These are phyloP conservation scores for Spodoptera exigua DNA, from an alignment of 2,888 invertebrate genomes.

Conservation along the genomic window DNA sequence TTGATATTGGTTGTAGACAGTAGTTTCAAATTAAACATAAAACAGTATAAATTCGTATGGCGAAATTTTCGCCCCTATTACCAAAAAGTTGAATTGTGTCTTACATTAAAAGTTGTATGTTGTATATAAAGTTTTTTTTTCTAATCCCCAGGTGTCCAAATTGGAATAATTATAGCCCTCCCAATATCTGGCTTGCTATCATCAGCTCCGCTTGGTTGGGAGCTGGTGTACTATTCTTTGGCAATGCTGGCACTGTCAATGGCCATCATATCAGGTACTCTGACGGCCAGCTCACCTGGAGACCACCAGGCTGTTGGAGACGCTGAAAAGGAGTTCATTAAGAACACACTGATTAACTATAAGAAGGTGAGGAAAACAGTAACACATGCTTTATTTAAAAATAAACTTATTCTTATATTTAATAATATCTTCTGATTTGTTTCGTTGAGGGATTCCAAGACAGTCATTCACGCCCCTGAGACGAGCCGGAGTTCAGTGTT, in stretches of 20 bases:
- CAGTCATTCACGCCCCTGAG: too few species aligned
- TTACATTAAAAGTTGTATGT: too few species aligned
- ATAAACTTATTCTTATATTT: too few species aligned
- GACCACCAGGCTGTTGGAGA: constrained; percentile 79
- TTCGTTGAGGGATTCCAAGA: too few species aligned
- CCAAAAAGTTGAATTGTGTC: too few species aligned
- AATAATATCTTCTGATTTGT: too few species aligned
- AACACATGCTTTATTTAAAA: too few species aligned
- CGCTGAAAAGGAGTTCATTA: constrained; percentile 77
- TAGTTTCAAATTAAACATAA: too few species aligned
- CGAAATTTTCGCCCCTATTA: too few species aligned
- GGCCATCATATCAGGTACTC: constrained; percentile 71
- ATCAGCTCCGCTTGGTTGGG: constrained; percentile 76
- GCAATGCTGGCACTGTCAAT: constrained; percentile 76
- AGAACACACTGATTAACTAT: constrained; percentile 67
- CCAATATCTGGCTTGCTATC: constrained; percentile 72
- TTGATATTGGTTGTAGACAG: too few species aligned
- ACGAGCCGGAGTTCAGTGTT: too few species aligned
- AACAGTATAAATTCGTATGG: too few species aligned
- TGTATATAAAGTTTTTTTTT: neutral
- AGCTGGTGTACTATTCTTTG: constrained; percentile 77
- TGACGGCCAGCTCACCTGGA: constrained; percentile 76
- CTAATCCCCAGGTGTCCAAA: constrained; percentile 65
- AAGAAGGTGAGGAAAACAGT: constrained; percentile 58
- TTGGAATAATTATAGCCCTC: constrained; percentile 74